Conservation (phyloP, 1,140 invertebrate species). For the Eurosta solidaginis region DNA sequence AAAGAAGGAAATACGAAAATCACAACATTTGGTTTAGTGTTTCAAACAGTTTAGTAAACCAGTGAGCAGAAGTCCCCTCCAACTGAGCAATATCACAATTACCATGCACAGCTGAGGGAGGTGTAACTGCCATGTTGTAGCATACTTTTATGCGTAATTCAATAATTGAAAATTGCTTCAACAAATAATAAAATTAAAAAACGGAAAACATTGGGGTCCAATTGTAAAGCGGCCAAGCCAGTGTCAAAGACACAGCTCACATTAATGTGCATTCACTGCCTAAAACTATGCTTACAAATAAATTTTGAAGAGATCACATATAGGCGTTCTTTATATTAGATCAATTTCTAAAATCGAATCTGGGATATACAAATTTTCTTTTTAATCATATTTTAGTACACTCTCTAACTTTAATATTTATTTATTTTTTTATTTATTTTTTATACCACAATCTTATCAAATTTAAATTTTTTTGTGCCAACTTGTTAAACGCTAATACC, state of each 20-base stretch:
- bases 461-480: no score
- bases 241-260: conserved; percentile 22
- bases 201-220: conserved; percentile 27
- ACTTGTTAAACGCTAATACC: no score
- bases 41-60: neutral
- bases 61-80: neutral
- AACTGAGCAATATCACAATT: conserved; percentile 22
- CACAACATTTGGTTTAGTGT: neutral
- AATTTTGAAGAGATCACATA: conserved; percentile 29
- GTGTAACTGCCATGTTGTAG: conserved; percentile 39
- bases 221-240: neutral
- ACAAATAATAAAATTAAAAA: neutral
- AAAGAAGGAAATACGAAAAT: no score
- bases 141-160: conserved; percentile 36
- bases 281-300: conserved; percentile 32
- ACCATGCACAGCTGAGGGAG: conserved; percentile 15
- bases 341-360: neutral
- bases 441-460: neutral
- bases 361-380: neutral
- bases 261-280: conserved; percentile 29
- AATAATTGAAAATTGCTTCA: conserved; percentile 1
- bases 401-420: neutral
- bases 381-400: neutral
- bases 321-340: neutral
- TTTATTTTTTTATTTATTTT: neutral